These are phyloP conservation scores for Melikaiella ostensackeni DNA, from an alignment of 2,888 invertebrate genomes.

Conservation along the genomic window DNA sequence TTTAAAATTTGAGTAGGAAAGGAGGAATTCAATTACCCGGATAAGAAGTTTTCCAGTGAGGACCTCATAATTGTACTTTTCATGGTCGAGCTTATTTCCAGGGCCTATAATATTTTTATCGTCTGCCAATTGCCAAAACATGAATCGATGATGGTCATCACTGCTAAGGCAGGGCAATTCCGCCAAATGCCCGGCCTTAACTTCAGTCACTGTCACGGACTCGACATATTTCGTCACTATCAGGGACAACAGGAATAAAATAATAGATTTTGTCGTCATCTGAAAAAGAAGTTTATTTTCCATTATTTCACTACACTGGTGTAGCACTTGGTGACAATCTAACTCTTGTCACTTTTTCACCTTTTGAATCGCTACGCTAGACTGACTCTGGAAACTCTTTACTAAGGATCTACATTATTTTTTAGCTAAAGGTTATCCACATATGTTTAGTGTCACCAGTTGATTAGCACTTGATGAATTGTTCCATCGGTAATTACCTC, in stretches of 20 bases:
- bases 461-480: slow-evolving; percentile 56
- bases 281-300: slow-evolving; percentile 45
- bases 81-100: slow-evolving; percentile 80
- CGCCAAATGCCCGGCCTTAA: slow-evolving; percentile 81
- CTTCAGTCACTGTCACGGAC: slow-evolving; percentile 76
- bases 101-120: slow-evolving; percentile 82
- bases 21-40: slow-evolving; percentile 78
- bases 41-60: slow-evolving; percentile 83
- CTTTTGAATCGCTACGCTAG: neutral
- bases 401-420: neutral
- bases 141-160: slow-evolving; percentile 83
- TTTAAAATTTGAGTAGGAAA: neutral
- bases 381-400: neutral
- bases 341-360: neutral
- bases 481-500: slow-evolving; percentile 52
- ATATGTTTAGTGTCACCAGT: slow-evolving; percentile 36
- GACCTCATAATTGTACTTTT: slow-evolving; percentile 85
- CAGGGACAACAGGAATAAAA: slow-evolving; percentile 58
- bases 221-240: slow-evolving; percentile 55
- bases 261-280: slow-evolving; percentile 58
- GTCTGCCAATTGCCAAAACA: slow-evolving; percentile 82
- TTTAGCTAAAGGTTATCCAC: neutral
- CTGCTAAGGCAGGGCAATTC: slow-evolving; percentile 83
- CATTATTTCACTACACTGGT: neutral
- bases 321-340: neutral